phyloP scores from a whole-genome alignment of 2,113 vertebrate genomes.

The Mormoops blainvillei region DNA sequence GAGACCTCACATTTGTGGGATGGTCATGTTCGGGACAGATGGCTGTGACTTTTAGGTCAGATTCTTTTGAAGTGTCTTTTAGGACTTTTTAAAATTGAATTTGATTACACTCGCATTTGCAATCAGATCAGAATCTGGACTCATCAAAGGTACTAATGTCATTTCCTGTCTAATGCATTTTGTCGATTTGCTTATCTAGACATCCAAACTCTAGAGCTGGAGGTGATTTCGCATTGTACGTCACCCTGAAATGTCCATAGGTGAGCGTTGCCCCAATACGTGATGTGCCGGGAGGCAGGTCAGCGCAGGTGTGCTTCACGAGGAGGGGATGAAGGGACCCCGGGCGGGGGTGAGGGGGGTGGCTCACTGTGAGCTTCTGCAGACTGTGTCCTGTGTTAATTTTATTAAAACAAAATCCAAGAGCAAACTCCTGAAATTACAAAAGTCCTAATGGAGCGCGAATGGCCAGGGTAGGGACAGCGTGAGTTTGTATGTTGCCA shows the following conservation, averaged over 20 bases:
- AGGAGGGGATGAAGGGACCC: neutral
- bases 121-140: neutral
- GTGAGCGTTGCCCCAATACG: neutral
- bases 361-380: neutral
- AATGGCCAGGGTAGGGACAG: neutral
- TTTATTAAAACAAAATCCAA: neutral
- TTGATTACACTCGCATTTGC: neutral
- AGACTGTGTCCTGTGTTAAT: neutral
- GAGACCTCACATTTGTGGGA: neutral
- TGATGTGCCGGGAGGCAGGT: neutral
- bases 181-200: too few species aligned
- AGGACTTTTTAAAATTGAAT: neutral
- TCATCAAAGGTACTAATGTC: neutral
- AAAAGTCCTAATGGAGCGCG: neutral
- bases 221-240: neutral
- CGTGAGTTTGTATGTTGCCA: neutral
- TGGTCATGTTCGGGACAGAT: neutral
- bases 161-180: neutral
- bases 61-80: neutral
- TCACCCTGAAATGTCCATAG: neutral
- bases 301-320: accelerated
- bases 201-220: neutral
- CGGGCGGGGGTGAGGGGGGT: too few species aligned
- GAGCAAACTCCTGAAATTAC: neutral
- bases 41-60: neutral